phyloP scores from a whole-genome alignment of 1,140 invertebrate genomes.

The Pogonomyrmex barbatus region DNA sequence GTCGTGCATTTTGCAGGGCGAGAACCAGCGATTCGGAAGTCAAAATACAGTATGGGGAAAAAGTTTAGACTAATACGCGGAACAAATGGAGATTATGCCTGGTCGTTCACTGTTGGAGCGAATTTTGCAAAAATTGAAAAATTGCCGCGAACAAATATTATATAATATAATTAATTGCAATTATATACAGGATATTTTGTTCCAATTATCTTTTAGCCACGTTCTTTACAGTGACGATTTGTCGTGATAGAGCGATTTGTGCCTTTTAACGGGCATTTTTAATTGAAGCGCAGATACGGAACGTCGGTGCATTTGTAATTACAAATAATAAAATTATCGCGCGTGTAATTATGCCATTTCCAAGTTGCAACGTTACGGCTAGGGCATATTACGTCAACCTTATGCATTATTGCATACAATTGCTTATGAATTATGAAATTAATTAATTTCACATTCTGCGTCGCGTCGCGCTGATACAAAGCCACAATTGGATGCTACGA shows the following conservation, averaged over 20 bases:
- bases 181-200: slow-evolving; percentile 5
- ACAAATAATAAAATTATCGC: slow-evolving; percentile 63
- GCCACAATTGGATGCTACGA: slow-evolving; percentile 62
- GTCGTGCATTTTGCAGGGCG: slow-evolving; percentile 70
- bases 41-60: slow-evolving; percentile 66
- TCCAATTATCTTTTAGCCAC: background rate
- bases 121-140: background rate
- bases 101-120: background rate
- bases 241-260: slow-evolving; percentile 1
- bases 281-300: slow-evolving; percentile 12
- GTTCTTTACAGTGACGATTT: background rate
- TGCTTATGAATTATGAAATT: slow-evolving; percentile 66
- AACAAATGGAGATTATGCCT: background rate
- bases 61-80: slow-evolving; percentile 1
- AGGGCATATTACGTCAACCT: slow-evolving; percentile 59
- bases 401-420: slow-evolving; percentile 61
- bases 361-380: slow-evolving; percentile 49
- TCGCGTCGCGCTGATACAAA: slow-evolving; percentile 56
- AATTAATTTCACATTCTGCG: slow-evolving; percentile 63
- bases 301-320: slow-evolving; percentile 43
- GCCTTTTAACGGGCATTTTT: slow-evolving; percentile 38
- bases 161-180: slow-evolving; percentile 33
- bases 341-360: slow-evolving; percentile 57
- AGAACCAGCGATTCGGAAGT: slow-evolving; percentile 72
- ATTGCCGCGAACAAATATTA: background rate